phyloP scores from a whole-genome alignment of 2,888 invertebrate genomes.

The Ceriagrion tenellum region DNA sequence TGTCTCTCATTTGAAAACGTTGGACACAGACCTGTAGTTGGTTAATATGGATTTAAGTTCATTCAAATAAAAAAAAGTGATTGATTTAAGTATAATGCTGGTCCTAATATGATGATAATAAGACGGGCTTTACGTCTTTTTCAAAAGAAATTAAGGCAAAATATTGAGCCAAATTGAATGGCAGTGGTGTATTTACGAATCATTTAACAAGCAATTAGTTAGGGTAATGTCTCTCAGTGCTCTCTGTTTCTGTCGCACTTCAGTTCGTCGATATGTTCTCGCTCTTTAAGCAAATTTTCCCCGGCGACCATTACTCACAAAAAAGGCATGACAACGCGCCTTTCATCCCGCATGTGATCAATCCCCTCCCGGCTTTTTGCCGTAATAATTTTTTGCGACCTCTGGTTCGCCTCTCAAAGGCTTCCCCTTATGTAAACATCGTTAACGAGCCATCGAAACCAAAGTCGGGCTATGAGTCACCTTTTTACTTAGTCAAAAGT shows the following conservation, averaged over 20 bases:
- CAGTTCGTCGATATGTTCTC: neutral
- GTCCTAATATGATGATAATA: too few species aligned
- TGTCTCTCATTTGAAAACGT: too few species aligned
- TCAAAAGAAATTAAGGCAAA: too few species aligned
- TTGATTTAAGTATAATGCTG: too few species aligned
- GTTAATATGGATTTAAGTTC: too few species aligned
- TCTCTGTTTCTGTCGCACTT: neutral
- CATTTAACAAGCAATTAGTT: neutral
- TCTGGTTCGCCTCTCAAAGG: neutral
- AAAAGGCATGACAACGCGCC: neutral
- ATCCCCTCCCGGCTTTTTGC: neutral
- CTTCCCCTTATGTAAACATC: neutral
- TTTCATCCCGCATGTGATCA: neutral
- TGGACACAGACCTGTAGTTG: too few species aligned
- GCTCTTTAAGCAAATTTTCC: neutral
- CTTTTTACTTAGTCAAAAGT: neutral
- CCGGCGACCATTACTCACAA: neutral
- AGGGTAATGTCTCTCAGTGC: neutral
- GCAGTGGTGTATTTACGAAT: too few species aligned
- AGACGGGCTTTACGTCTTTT: too few species aligned
- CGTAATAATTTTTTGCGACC: neutral
- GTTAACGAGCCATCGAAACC: slow-evolving; percentile 1
- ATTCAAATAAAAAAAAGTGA: too few species aligned
- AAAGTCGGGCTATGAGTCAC: neutral
- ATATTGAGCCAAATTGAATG: too few species aligned